Evolutionary conservation across 2,888 invertebrate genomes (phyloP).

Genomic region (Ellobium chinense): DNA sequence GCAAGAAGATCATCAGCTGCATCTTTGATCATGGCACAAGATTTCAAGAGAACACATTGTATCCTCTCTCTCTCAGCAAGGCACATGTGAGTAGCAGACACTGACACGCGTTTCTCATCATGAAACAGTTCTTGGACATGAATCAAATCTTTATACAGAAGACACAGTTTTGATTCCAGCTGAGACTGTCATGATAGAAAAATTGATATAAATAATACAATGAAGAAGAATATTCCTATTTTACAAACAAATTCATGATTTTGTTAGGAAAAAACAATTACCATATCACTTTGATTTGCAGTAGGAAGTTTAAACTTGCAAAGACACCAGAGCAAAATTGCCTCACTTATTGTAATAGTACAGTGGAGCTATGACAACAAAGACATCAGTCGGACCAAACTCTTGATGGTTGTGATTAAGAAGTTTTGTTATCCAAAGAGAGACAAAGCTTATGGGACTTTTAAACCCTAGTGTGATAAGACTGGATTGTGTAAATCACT

Average conservation of each 20-base stretch:
- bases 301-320: too few species aligned
- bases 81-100: constrained; percentile 52
- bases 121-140: constrained; percentile 48
- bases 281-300: not conserved
- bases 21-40: constrained; percentile 68
- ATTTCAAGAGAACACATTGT: constrained; percentile 59
- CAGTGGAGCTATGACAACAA: too few species aligned
- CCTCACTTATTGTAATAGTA: too few species aligned
- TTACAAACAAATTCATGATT: too few species aligned
- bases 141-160: constrained; percentile 69
- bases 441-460: too few species aligned
- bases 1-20: constrained; percentile 67
- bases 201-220: too few species aligned
- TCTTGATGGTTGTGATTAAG: too few species aligned
- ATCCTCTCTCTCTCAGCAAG: constrained; percentile 61
- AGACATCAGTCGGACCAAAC: too few species aligned
- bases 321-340: too few species aligned
- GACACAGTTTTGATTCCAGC: constrained; percentile 69
- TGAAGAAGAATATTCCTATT: not conserved
- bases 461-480: too few species aligned
- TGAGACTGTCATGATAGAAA: constrained; percentile 61
- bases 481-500: too few species aligned
- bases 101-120: not conserved
- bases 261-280: not conserved
- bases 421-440: too few species aligned